phyloP scores from a whole-genome alignment of 2,113 vertebrate species.

The Dipodomys stephensi region DNA sequence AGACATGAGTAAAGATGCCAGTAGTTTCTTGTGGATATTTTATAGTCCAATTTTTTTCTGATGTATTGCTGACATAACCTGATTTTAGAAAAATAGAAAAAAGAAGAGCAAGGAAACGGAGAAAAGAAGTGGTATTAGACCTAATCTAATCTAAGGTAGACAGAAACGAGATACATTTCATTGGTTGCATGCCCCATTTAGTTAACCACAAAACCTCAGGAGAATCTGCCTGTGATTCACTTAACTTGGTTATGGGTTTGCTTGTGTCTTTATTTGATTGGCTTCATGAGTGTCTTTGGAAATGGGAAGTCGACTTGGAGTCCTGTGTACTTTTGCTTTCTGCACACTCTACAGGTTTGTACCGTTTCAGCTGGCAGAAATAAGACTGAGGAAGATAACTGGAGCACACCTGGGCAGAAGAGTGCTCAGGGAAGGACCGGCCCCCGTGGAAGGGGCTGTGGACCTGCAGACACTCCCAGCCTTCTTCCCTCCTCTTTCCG shows the following conservation, averaged over 20 bases:
- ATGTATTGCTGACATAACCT: not conserved
- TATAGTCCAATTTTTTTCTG: not conserved
- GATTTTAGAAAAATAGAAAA: too few relatives aligned
- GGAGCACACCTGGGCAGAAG: not conserved
- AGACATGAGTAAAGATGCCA: slow-evolving; percentile 45
- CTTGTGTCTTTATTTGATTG: not conserved
- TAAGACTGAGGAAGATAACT: not conserved
- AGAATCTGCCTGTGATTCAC: not conserved
- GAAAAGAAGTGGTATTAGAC: too few relatives aligned
- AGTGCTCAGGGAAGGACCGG: not conserved
- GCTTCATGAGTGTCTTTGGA: not conserved
- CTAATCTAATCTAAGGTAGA: not conserved
- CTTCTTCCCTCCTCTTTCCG: not conserved
- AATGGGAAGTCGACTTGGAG: not conserved
- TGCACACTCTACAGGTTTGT: too few relatives aligned
- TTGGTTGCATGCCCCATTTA: not conserved
- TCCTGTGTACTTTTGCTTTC: accelerated
- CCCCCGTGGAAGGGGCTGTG: too few relatives aligned
- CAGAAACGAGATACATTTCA: not conserved
- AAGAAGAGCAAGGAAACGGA: not conserved
- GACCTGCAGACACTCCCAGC: not conserved
- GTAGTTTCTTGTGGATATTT: not conserved
- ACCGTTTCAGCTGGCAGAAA: not conserved
- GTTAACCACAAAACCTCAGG: not conserved
- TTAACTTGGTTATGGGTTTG: not conserved